phyloP scores from a whole-genome alignment of 2,797 vertebrate genomes.

The Eulemur coronatus region DNA sequence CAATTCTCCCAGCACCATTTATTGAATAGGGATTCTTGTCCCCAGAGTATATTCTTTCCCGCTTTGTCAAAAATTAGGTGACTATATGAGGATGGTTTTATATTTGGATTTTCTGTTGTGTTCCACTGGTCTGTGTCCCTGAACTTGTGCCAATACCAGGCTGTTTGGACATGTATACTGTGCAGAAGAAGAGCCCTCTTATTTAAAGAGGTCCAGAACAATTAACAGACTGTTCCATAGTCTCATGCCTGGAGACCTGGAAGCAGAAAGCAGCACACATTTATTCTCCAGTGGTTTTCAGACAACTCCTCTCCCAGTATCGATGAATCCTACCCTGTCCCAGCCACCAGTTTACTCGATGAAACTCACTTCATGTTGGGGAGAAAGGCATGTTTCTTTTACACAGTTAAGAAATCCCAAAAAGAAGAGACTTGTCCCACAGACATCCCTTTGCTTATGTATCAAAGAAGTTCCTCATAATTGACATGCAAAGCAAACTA shows the following conservation, averaged over 20 bases:
- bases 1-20: too few relatives aligned
- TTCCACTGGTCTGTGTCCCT: not conserved
- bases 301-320: not conserved
- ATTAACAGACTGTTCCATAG: not conserved
- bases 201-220: slow-evolving; percentile 9
- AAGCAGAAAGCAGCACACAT: not conserved
- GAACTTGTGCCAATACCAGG: too few relatives aligned
- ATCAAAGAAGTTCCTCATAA: not conserved
- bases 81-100: too few relatives aligned
- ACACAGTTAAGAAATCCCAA: not conserved
- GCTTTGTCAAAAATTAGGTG: too few relatives aligned
- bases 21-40: too few relatives aligned
- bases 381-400: not conserved
- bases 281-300: not conserved
- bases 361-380: not conserved
- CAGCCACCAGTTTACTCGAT: not conserved
- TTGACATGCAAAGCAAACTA: not conserved
- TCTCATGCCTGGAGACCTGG: not conserved
- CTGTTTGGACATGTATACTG: not conserved
- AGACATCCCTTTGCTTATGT: not conserved
- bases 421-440: not conserved
- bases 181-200: slow-evolving; percentile 7
- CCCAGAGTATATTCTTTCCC: too few relatives aligned
- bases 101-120: too few relatives aligned
- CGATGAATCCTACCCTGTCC: not conserved